Conservation (phyloP, 2,888 invertebrate species). For the Cybosia mesomella region DNA sequence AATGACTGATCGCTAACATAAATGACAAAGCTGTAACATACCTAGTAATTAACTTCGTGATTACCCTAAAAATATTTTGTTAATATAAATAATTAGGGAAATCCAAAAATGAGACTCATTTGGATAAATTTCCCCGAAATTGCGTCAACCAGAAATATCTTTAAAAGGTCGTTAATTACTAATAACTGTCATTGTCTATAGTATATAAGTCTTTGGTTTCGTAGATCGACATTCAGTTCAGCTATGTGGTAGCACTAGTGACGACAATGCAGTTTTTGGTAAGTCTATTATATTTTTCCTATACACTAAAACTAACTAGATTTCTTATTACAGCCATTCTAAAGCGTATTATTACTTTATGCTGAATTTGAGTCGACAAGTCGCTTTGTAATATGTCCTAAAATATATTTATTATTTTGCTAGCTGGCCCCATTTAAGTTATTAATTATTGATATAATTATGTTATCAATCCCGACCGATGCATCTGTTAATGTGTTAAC, state of each 20-base stretch:
- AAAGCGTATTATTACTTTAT: too few relatives aligned
- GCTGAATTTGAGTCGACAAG: neutral
- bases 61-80: neutral
- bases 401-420: neutral
- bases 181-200: neutral
- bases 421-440: too few relatives aligned
- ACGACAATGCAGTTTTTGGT: constrained; percentile 11
- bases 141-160: neutral
- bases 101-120: neutral
- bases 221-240: constrained; percentile 10
- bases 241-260: neutral
- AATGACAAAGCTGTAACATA: neutral
- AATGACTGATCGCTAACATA: too few relatives aligned
- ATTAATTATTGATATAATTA: too few relatives aligned
- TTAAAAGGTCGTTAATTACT: constrained; percentile 9
- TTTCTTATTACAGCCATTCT: neutral
- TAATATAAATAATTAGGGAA: neutral
- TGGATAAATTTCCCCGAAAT: neutral
- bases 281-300: neutral
- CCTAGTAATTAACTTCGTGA: neutral
- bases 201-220: constrained; percentile 5
- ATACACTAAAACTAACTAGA: neutral
- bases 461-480: too few relatives aligned
- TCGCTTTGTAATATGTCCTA: neutral
- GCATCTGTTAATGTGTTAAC: too few relatives aligned